Base-by-base conservation (phyloP, 1,140 invertebrate species). In the Drosophila navojoa region DNA sequence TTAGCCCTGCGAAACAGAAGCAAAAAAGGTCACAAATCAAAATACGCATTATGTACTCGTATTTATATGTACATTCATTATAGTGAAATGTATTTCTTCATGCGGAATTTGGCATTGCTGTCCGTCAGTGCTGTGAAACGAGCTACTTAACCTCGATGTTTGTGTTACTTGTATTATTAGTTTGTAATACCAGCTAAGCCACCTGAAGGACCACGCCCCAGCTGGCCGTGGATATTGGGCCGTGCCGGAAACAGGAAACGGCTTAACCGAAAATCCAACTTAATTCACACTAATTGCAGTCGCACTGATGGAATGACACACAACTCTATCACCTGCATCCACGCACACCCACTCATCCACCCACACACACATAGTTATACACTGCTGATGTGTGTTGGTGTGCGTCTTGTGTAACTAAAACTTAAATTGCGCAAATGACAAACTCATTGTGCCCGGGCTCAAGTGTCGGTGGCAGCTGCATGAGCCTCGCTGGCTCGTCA, bases 241-340 rank as follows among this genome's bases (percentile, higher is more conserved):
- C 32, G 40, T 5, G 50, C 44, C 62, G 66, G 76, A 69, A 59
- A 47, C 57, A 40, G 77, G 60, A 72, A 67, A 62, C 52, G 61
- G 38, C 66, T 69, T 42, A 60, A 45, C 29, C 74, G 10, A 63
- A 86, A 81, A 71, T 86, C 75, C 66, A 87, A 75, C 75, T 81
- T 70, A 72, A 72, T 80, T 66, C 73, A 40, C 15, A 45, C 25
- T 62, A 70, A 70, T 75, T 72, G 77, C 55, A 63, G 67, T 87
- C 70, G 71, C 77, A 81, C 81, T 85, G 78, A 62, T 81, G 68
- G 67, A 71, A 72, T 81, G 78, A 81, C 81, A 81, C 61, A 86
- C 27, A 29, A 81, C 59, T 25, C 44, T 75, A 52, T 16, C 44
- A 27, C 38, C 35, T 25, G 58, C 5, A 40, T 32, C 5, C 44